phyloP scores from a whole-genome alignment of 1,140 invertebrate genomes.

The Ctenoplectra terminalis region DNA sequence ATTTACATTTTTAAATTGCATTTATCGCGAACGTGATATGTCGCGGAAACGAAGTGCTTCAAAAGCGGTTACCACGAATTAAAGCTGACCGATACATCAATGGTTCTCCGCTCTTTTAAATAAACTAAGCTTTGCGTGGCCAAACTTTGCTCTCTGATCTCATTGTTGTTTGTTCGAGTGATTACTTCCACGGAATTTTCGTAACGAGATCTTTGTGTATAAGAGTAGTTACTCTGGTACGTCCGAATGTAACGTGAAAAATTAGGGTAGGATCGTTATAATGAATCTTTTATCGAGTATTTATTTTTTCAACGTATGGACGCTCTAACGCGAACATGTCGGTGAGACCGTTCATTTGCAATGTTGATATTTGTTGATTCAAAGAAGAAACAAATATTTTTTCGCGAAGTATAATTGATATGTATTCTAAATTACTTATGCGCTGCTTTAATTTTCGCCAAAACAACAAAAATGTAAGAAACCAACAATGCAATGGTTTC shows the following conservation, averaged over 20 bases:
- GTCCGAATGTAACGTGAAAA: not conserved
- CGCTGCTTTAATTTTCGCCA: no score
- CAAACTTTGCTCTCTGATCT: constrained; percentile 11
- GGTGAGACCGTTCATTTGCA: no score
- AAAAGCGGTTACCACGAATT: constrained; percentile 28
- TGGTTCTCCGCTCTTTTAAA: constrained; percentile 21
- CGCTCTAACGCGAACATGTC: no score
- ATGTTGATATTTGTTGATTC: no score
- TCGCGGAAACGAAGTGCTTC: not conserved
- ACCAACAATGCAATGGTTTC: no score
- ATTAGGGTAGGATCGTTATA: no score
- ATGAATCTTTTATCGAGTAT: not conserved
- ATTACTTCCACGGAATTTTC: constrained; percentile 10
- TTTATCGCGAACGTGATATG: constrained; percentile 20
- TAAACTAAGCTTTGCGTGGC: constrained; percentile 12
- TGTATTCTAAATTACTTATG: no score
- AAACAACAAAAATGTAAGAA: no score
- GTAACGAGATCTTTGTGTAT: not conserved
- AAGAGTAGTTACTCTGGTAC: not conserved
- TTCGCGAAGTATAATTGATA: no score
- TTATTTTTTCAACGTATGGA: no score
- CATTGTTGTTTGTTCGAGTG: constrained; percentile 17
- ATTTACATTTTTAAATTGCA: constrained; percentile 53
- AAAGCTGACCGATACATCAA: constrained; percentile 34
- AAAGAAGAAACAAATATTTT: no score